These are phyloP conservation scores for Clarias laeviceps DNA, from an alignment of 2,797 vertebrate species.

Conservation along the genomic window DNA sequence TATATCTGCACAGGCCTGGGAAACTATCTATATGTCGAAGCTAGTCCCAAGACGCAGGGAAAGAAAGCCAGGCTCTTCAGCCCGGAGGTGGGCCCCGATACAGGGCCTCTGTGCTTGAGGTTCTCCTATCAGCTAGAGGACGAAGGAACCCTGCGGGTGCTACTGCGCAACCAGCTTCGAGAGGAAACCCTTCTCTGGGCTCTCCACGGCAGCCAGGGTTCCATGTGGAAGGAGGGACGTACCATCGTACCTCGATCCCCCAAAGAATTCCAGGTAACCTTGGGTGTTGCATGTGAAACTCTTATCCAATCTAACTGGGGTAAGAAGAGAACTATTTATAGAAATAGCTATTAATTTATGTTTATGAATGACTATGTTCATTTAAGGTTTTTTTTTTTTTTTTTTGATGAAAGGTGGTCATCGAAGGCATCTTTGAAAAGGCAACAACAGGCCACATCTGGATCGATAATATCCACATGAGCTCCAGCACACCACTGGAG, in stretches of 20 bases:
- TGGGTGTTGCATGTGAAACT: neutral
- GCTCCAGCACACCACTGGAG: conserved; percentile 83
- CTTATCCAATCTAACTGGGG: too few relatives aligned
- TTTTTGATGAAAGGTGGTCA: conserved; percentile 80
- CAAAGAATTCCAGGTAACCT: conserved; percentile 86
- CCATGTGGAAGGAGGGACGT: conserved; percentile 89
- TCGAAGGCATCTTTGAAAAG: conserved; percentile 88
- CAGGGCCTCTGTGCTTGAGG: conserved; percentile 87
- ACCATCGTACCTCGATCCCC: conserved; percentile 90
- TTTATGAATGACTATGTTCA: neutral
- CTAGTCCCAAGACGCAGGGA: conserved; percentile 79
- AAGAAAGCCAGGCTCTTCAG: conserved; percentile 87
- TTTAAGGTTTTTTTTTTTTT: neutral
- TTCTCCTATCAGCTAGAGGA: conserved; percentile 90
- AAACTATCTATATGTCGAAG: conserved; percentile 80
- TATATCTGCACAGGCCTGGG: conserved; percentile 65
- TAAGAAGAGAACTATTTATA: too few relatives aligned
- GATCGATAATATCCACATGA: conserved; percentile 91
- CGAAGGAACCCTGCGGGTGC: conserved; percentile 82
- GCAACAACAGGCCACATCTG: conserved; percentile 87
- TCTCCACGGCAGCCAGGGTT: conserved; percentile 85
- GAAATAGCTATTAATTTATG: neutral
- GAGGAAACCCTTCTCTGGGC: conserved; percentile 89
- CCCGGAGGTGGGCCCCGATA: conserved; percentile 80
- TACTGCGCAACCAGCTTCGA: conserved; percentile 80